phyloP scores from a whole-genome alignment of 2,113 vertebrate species.

The Vimba vimba region DNA sequence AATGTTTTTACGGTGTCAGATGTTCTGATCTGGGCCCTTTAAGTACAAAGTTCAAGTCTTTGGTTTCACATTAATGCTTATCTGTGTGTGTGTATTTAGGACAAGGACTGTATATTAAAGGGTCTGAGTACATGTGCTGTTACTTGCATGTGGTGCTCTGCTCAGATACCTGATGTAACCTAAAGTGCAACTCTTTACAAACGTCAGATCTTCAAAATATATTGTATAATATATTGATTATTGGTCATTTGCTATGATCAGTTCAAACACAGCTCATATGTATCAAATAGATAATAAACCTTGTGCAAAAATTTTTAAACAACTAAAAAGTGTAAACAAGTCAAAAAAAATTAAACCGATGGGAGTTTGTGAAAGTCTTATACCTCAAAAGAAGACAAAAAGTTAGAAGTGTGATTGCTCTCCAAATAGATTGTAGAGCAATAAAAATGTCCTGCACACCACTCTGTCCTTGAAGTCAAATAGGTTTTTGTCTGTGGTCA shows the following conservation, averaged over 20 bases:
- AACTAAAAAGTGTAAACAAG: background rate
- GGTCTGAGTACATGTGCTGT: background rate
- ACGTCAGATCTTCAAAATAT: background rate
- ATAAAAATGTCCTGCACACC: slow-evolving; percentile 77
- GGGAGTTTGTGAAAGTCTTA: background rate
- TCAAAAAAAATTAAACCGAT: background rate
- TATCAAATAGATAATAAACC: background rate
- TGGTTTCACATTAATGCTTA: slow-evolving; percentile 8
- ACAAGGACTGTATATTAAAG: slow-evolving; percentile 16
- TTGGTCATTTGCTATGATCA: background rate
- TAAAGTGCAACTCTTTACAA: background rate
- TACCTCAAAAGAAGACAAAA: background rate
- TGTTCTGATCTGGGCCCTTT: slow-evolving; percentile 56
- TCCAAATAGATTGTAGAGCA: slow-evolving; percentile 45
- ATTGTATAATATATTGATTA: background rate
- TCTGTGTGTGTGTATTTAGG: slow-evolving; percentile 30
- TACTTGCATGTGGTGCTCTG: background rate
- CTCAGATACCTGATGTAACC: background rate
- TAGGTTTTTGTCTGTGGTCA: slow-evolving; percentile 84
- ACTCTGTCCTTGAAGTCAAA: slow-evolving; percentile 83
- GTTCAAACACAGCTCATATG: background rate
- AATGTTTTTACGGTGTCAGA: slow-evolving; percentile 77
- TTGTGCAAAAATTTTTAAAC: background rate
- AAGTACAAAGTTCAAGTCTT: slow-evolving; percentile 22
- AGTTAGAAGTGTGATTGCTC: background rate